Evolutionary conservation across 2,113 vertebrate species (phyloP), one percentile per base, ranked within the genome.

Genomic region (Malurus cyaneus): DNA sequence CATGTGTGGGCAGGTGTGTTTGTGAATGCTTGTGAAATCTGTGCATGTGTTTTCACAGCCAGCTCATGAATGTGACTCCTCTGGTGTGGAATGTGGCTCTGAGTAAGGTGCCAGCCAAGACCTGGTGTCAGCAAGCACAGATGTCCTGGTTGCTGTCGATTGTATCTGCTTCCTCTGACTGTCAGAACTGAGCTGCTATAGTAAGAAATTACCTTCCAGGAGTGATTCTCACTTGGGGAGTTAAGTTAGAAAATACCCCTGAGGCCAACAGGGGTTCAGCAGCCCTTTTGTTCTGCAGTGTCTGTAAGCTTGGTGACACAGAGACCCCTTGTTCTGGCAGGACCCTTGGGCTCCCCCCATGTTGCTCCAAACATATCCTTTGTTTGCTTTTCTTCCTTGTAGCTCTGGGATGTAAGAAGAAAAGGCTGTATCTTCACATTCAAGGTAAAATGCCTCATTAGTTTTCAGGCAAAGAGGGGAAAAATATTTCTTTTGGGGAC

Each of bases 341-440:
- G 73, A 46, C 41, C 46, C 42, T 72, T 57, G n/a, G 36, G 50
- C 8, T 80, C 21, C 41, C 20, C 8, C 1, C 2, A 1, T 24
- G 7, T 47, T 62, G 28, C 42, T 83, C 57, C 80, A 71, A 93
- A 61, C 13, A 11, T 54, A 12, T 44, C 10, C 62, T 88, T 56
- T 84, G 26, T 79, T 53, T 72, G 28, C 34, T 92, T 89, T 86
- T 73, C 59, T 41, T 86, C 28, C 62, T 62, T 84, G n/a, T 97
- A 99, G 99, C 98, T 99, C 82, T 99, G 99, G 99, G 99, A 99
- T 91, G 98, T 99, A 12, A 97, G 99, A 65, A 98, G 99, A 93
- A 99, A 99, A 98, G 99, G 98, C 65, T 99, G 99, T 47, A 98
- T 99, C 73, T 99, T 99, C 97, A 98, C 98, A 44, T 99, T 99